Base-by-base conservation (phyloP, 2,797 vertebrate genomes). In the Onychomys torridus region DNA sequence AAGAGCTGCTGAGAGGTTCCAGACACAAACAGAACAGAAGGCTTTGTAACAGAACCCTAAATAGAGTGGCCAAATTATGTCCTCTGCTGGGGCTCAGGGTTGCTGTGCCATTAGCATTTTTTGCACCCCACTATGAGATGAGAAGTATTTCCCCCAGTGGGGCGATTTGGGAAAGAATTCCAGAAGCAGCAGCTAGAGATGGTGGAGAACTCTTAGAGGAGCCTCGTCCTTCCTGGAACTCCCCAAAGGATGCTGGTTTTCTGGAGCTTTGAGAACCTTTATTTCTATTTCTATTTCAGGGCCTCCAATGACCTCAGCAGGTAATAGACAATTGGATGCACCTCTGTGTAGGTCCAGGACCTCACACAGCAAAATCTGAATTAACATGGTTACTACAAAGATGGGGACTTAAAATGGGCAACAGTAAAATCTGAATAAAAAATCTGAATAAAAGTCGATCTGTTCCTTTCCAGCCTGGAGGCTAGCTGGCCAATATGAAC, bases 401-500 rank as follows among this genome's bases (percentile, higher is more conserved):
- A 92, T n/a, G 23, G 32, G 81, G 27, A 14, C 63, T 92, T 93
- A n/a, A 40, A 92, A 29, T 40, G 57, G 49, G 11, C 69, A 37
- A 59, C 46, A n/a, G 17, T 43, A 52, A 78, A 91, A 76, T 27
- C n/a, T 73, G 89, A 85, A 67, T 57, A 91, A 76, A 81, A 79
- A 91, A 76, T 34, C n/a, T 73, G 89, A 85, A 67, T 57, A 92
- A 71, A 81, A 79, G 77, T 59, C 40, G 63, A 11, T 83, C 77
- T 93, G 55, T 59, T 37, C 65, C 40, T 96, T 88, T 87, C 37
- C 89, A 89, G 87, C 81, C 75, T 27, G 16, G 29, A 89, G 49
- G 57, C 77, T 91, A 40, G 37, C 92, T 96, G 37, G 61, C 57
- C 57, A 93, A 89, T 77, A 65, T 83, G 61, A 63, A 78, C 94